phyloP scores from a whole-genome alignment of 2,797 vertebrate genomes.

The Fringilla coelebs region DNA sequence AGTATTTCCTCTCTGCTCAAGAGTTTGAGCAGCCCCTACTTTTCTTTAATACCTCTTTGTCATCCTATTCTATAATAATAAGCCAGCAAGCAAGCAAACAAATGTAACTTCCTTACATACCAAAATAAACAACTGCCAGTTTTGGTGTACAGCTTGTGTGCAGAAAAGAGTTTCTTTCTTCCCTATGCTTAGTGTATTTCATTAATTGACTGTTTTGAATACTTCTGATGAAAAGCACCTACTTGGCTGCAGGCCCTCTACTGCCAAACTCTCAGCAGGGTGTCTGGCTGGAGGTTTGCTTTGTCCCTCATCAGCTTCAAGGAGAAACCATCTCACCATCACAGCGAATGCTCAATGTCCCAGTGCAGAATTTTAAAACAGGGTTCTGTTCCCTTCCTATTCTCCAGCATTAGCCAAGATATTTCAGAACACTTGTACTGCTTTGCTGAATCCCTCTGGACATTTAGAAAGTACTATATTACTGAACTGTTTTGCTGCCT shows the following conservation, averaged over 20 bases:
- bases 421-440: background rate
- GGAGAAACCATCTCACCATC: background rate
- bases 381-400: background rate
- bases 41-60: background rate
- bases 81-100: background rate
- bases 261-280: background rate
- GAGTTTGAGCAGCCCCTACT: background rate
- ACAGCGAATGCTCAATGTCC: background rate
- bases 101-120: background rate
- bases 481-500: background rate
- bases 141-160: background rate
- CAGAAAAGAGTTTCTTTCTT: background rate
- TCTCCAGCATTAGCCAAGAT: background rate
- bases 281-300: background rate
- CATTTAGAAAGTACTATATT: background rate
- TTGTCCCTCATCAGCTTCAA: background rate
- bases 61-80: background rate
- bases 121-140: background rate
- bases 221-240: background rate
- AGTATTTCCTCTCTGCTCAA: background rate
- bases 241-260: background rate
- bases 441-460: background rate
- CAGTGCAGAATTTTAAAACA: background rate
- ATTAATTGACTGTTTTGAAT: background rate
- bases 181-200: background rate